Conservation (phyloP, 2,113 vertebrate genomes). For the Phaethornis superciliosus region DNA sequence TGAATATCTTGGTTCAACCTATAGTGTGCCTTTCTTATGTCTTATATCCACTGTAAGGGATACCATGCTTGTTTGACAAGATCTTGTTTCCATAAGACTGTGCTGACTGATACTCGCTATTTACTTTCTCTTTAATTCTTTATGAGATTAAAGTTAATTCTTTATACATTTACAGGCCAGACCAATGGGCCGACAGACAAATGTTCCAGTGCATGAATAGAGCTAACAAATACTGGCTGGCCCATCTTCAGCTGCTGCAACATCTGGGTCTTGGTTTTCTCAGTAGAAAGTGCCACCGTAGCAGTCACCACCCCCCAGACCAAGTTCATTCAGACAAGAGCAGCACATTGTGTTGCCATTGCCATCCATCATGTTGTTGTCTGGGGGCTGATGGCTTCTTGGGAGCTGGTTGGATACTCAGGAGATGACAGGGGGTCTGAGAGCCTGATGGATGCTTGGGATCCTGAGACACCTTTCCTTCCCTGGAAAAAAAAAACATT, state of each 20-base stretch:
- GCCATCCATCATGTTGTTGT: fast-evolving
- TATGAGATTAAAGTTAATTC: background rate
- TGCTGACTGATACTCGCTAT: background rate
- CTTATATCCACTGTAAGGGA: background rate
- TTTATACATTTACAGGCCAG: background rate
- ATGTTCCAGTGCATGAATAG: background rate
- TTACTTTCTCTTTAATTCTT: background rate
- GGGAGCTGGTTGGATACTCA: background rate
- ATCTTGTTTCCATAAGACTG: background rate
- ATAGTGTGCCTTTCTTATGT: background rate
- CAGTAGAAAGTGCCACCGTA: background rate
- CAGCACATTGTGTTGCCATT: fast-evolving
- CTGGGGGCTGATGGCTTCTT: background rate
- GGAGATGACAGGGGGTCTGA: background rate
- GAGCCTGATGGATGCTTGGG: background rate
- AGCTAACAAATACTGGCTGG: background rate
- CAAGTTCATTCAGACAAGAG: background rate
- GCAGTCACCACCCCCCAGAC: fast-evolving
- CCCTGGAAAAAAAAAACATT: background rate
- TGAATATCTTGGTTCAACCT: background rate
- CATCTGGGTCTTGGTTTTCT: background rate
- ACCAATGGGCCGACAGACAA: background rate
- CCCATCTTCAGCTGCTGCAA: background rate
- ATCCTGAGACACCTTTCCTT: background rate
- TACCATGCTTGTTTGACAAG: background rate